Evolutionary conservation across 2,888 invertebrate species (phyloP).

Genomic region (Eristalis tenax): DNA sequence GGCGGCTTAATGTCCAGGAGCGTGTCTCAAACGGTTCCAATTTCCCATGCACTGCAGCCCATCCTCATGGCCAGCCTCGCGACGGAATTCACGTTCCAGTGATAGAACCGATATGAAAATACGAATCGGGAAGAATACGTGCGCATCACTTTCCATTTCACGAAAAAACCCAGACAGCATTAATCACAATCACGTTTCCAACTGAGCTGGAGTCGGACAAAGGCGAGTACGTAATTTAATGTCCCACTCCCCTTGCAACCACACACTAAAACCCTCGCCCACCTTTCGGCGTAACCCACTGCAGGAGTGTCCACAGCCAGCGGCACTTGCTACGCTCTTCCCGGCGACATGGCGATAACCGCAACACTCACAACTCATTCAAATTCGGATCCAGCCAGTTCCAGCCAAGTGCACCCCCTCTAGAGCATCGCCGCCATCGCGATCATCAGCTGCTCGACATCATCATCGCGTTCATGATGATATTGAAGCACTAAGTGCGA

Average conservation of each 20-base stretch:
- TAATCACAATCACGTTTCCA: not conserved
- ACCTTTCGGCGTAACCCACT: not conserved
- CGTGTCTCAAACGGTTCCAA: too few species aligned
- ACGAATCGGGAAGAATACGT: too few species aligned
- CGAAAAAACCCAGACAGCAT: not conserved
- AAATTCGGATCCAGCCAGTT: not conserved
- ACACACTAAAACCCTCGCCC: not conserved
- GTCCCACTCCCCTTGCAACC: not conserved
- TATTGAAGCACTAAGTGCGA: slow-evolving; percentile 56
- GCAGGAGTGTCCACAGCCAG: not conserved
- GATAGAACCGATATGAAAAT: too few species aligned
- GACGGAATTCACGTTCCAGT: too few species aligned
- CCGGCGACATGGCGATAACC: not conserved
- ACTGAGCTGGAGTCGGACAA: not conserved
- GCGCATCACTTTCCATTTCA: too few species aligned
- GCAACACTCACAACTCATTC: not conserved
- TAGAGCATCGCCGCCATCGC: slow-evolving; percentile 8
- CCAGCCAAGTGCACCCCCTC: slow-evolving; percentile 27
- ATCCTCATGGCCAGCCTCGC: too few species aligned
- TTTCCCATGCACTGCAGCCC: too few species aligned
- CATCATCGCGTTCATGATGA: slow-evolving; percentile 29
- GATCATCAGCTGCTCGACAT: not conserved
- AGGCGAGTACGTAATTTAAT: not conserved
- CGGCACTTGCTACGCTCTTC: not conserved
- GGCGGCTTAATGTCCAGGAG: too few species aligned